Evolutionary conservation across 2,113 vertebrate species (phyloP), one percentile per base, ranked within the genome.

Genomic region (Pogonocichla stellata): DNA sequence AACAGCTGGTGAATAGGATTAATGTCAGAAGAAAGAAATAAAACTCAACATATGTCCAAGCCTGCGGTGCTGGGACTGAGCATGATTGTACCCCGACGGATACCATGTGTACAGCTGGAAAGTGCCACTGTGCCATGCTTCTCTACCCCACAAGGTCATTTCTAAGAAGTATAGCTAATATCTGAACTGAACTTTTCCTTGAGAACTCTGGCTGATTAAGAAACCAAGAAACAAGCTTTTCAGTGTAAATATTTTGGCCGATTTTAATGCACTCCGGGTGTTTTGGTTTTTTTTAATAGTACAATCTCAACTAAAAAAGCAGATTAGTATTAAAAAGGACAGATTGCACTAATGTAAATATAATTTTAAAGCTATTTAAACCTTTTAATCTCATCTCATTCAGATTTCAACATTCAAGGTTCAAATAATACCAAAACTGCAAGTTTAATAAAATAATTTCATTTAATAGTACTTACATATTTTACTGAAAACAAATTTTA

Each of bases 1-100:
- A 99, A 99, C 99, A 99, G 99, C 99, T 99, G 99, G 99, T 99
- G 99, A 99, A 99, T 98, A 99, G 99, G 99, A 99, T 99, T 99
- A 99, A 99, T 99, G 99, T 99, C 99, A 99, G 98, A 99, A 99
- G 98, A 99, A 99, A 99, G 99, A 99, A 99, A 99, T 99, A 99
- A 99, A 99, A 99, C 98, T 99, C 99, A 99, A 99, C 99, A 99
- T 99, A 99, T 99, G 99, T 99, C 99, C 99, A 98, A 99, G 99
- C 99, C 99, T 98, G 99, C 98, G 98, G 99, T 99, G 99, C 98
- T 98, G 98, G 98, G 99, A 99, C 98, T 98, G 98, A 98, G 99
- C 98, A 98, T 99, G 98, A 99, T 99, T 99, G 99, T 99, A 99
- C 99, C 99, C 99, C 98, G 98, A 99, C 99, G 99, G 99, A 99